Evolutionary conservation across 2,888 invertebrate species (phyloP).

Genomic region (Stenodema calcarata): DNA sequence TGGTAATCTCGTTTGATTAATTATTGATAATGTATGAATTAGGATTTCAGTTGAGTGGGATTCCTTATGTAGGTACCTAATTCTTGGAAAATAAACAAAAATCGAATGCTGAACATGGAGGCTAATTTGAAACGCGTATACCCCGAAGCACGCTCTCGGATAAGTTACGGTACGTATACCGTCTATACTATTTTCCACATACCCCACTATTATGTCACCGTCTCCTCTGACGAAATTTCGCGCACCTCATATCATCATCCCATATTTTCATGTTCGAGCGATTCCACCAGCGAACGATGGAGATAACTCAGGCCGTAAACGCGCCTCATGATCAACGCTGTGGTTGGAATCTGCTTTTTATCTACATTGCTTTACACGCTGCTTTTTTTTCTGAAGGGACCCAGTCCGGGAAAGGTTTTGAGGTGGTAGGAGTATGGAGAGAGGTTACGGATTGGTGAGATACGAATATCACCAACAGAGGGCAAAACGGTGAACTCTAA

Average conservation of each 20-base stretch:
- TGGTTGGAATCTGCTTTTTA: not conserved
- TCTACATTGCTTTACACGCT: not conserved
- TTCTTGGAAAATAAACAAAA: too few species aligned
- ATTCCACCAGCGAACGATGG: not conserved
- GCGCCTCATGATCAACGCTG: not conserved
- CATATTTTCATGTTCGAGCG: not conserved
- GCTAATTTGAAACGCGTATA: too few species aligned
- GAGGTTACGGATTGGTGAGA: not conserved
- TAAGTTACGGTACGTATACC: too few species aligned
- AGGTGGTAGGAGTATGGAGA: not conserved
- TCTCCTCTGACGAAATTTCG: not conserved
- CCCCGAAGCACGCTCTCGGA: too few species aligned
- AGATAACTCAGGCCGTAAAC: slow-evolving; percentile 3
- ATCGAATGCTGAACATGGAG: too few species aligned
- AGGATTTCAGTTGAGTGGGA: too few species aligned
- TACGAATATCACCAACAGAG: not conserved
- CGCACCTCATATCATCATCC: not conserved
- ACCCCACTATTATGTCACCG: too few species aligned
- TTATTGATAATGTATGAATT: too few species aligned
- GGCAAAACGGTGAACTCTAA: not conserved
- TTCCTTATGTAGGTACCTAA: too few species aligned
- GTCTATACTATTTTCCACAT: too few species aligned
- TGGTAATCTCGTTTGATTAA: too few species aligned
- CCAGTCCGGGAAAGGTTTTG: not conserved
- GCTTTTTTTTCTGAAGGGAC: not conserved